phyloP scores from a whole-genome alignment of 2,888 invertebrate genomes.

The Tanytarsus gracilentus region DNA sequence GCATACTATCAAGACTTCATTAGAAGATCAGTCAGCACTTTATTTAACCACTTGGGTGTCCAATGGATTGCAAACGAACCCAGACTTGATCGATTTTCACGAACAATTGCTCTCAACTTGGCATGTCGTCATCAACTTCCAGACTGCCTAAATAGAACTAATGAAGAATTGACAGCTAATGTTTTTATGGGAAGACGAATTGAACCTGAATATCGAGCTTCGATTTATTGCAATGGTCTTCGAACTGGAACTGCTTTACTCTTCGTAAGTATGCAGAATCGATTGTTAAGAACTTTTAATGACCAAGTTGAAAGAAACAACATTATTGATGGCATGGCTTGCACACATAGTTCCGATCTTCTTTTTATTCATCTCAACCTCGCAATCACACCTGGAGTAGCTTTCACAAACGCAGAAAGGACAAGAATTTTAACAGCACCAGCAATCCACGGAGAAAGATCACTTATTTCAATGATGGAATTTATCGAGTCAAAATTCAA shows the following conservation, averaged over 20 bases:
- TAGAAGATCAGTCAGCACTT: background rate
- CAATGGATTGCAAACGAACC: background rate
- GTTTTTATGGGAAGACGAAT: conserved; percentile 30
- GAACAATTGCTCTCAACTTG: background rate
- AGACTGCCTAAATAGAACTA: conserved; percentile 3
- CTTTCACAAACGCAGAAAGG: background rate
- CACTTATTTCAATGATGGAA: background rate
- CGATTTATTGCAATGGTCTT: conserved; percentile 42
- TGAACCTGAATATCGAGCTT: conserved; percentile 38
- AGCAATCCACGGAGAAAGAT: background rate
- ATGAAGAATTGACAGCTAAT: conserved; percentile 31
- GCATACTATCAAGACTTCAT: background rate
- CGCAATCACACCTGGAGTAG: background rate
- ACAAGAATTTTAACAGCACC: background rate
- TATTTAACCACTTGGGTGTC: conserved; percentile 4
- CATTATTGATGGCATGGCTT: conserved; percentile 55
- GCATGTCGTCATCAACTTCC: conserved; percentile 5
- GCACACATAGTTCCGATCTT: conserved; percentile 45
- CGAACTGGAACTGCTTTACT: conserved; percentile 32
- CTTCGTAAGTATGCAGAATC: conserved; percentile 32
- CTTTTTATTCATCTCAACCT: background rate
- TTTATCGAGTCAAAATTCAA: background rate
- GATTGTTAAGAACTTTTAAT: conserved; percentile 47
- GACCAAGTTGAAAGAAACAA: conserved; percentile 51
- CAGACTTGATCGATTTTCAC: conserved; percentile 9